Conservation (phyloP, 2,113 vertebrate species). For the Myrmecobius fasciatus region DNA sequence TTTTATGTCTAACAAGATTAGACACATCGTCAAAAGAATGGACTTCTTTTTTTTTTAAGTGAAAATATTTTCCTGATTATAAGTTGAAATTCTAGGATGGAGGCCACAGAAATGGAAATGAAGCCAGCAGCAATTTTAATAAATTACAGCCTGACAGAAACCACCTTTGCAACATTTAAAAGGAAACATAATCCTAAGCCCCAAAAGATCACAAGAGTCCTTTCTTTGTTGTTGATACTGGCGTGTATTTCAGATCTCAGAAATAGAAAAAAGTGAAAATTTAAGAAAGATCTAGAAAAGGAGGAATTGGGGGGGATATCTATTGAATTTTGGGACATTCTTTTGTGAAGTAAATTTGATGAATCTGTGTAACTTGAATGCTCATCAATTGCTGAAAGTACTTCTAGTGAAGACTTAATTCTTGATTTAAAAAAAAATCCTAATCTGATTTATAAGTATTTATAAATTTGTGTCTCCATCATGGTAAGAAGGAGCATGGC, state of each 20-base stretch:
- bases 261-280: constrained; percentile 37
- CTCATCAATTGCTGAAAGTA: not conserved
- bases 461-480: not conserved
- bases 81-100: constrained; percentile 61
- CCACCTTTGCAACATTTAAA: constrained; percentile 73
- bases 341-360: constrained; percentile 8
- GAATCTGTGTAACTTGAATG: not conserved
- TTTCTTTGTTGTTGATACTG: constrained; percentile 64
- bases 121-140: constrained; percentile 75
- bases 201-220: constrained; percentile 71
- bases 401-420: not conserved
- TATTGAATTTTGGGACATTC: constrained; percentile 18
- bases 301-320: not conserved
- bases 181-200: constrained; percentile 74
- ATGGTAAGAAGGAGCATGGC: not conserved
- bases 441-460: not conserved
- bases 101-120: constrained; percentile 58
- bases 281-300: not conserved
- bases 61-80: constrained; percentile 52
- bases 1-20: constrained; percentile 46
- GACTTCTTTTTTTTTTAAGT: constrained; percentile 49
- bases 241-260: constrained; percentile 55
- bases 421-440: constrained; percentile 10
- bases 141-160: constrained; percentile 73
- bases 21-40: constrained; percentile 39